Evolutionary conservation across 2,797 vertebrate genomes (phyloP), one percentile per base, ranked within the genome.

Genomic region (Sebastes aleutianus): DNA sequence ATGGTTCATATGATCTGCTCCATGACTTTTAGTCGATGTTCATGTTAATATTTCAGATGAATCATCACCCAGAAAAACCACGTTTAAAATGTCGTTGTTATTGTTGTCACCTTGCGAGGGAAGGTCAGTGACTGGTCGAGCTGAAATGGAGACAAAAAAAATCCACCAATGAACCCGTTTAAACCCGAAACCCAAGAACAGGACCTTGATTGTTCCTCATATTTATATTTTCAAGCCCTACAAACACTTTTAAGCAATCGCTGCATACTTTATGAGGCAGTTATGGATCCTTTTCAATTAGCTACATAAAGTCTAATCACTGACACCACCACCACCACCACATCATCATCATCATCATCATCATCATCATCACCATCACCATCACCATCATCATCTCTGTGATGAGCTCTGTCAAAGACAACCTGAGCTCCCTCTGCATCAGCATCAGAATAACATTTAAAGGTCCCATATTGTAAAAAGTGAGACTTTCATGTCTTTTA

Each of bases 81-180:
- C 0, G 24, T 9, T 65, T 11, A 34, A 43, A 32, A 39, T 39
- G 36, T 1, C 39, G 16, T 36, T 6, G 4, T 27, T 8, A 2
- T 11, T 16, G 1, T 6, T 0, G 56, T 92, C 92, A 91, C 89
- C 90, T 91, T 88, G 8, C 14, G 64, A 39, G 14, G 16, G 39
- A 34, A 53, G 1, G 20, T 31, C 72, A 80, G 20, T 6, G 82
- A 78, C n/a, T 61, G 80, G 29, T 91, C 76, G 1, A 88, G 83
- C 93, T 93, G 86, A 75, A 92, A 90, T 3, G 59, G 24, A 85
- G 50, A 80, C 70, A 80, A 36, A 14, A 67, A 9, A 80, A 34
- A 65, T 75, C 61, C n/a, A 59, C 27, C 16, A 11, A 1, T 2
- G 10, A 54, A 43, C 43, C 31, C 1, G 31, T 24, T 47, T 11